Conservation (phyloP, 2,888 invertebrate genomes). For the Hydropsyche betteni region DNA sequence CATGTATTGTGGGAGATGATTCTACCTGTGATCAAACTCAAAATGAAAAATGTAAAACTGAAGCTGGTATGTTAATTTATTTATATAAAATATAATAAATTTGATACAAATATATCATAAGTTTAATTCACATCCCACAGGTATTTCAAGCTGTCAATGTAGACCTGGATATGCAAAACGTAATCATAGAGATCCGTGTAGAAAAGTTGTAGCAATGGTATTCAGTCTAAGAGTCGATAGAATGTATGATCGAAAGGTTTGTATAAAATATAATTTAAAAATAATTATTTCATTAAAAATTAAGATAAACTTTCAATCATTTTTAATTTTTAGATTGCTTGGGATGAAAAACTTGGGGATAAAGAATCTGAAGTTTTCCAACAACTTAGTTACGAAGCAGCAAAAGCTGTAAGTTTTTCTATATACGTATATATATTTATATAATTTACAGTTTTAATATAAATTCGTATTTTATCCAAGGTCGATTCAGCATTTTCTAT, state of each 20-base stretch:
- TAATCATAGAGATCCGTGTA: slow-evolving; percentile 79
- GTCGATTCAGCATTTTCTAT: slow-evolving; percentile 91
- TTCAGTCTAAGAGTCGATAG: slow-evolving; percentile 84
- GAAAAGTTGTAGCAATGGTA: slow-evolving; percentile 79
- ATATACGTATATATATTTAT: slow-evolving; percentile 3
- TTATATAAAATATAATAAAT: neutral
- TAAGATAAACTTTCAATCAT: slow-evolving; percentile 4
- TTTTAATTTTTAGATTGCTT: slow-evolving; percentile 68
- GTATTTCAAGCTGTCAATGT: slow-evolving; percentile 90
- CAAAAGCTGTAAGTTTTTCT: slow-evolving; percentile 78
- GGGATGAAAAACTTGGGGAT: slow-evolving; percentile 79
- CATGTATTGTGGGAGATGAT: slow-evolving; percentile 93
- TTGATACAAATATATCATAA: neutral
- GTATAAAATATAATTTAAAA: neutral
- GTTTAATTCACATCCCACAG: slow-evolving; percentile 55
- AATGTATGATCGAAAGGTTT: slow-evolving; percentile 77
- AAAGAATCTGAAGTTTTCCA: slow-evolving; percentile 82
- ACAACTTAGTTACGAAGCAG: slow-evolving; percentile 84
- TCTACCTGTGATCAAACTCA: slow-evolving; percentile 89
- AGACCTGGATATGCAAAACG: slow-evolving; percentile 79
- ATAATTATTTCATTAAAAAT: neutral
- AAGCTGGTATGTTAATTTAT: slow-evolving; percentile 62
- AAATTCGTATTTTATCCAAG: slow-evolving; percentile 60
- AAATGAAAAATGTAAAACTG: slow-evolving; percentile 87
- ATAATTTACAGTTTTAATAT: slow-evolving; percentile 1